Evolutionary conservation across 2,888 invertebrate genomes (phyloP).

Genomic region (Athetis lepigone): DNA sequence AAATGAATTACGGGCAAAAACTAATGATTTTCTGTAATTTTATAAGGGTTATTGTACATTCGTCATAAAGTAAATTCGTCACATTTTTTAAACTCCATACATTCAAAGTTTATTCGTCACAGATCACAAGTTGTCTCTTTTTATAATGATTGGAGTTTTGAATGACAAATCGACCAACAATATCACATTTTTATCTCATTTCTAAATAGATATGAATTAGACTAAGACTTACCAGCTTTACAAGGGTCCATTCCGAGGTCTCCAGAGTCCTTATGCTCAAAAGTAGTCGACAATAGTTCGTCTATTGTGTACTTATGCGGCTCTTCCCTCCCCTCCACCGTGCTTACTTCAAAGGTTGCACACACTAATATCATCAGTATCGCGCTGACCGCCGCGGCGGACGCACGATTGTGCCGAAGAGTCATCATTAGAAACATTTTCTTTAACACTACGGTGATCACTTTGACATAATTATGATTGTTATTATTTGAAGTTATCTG

Average conservation of each 20-base stretch:
- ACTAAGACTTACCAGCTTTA: conserved; percentile 93
- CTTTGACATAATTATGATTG: conserved; percentile 77
- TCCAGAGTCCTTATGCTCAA: conserved; percentile 92
- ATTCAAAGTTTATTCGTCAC: too few species aligned
- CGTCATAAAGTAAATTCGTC: too few species aligned
- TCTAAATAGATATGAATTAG: too few species aligned
- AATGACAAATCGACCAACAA: too few species aligned
- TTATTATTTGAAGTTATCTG: conserved; percentile 71
- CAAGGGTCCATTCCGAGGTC: conserved; percentile 96
- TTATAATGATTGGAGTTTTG: too few species aligned
- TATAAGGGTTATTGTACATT: too few species aligned
- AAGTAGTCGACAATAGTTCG: conserved; percentile 92
- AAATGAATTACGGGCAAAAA: too few species aligned
- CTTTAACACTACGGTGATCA: conserved; percentile 70
- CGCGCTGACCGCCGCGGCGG: conserved; percentile 70
- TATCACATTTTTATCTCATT: too few species aligned
- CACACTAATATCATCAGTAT: conserved; percentile 77
- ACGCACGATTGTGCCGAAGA: conserved; percentile 73
- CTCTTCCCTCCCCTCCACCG: conserved; percentile 78
- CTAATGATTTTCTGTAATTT: too few species aligned
- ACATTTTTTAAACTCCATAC: too few species aligned
- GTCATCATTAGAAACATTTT: conserved; percentile 73
- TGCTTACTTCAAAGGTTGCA: conserved; percentile 69
- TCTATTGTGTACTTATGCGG: conserved; percentile 92
- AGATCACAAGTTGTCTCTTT: background rate